Percentiles rank a stretch among this genome's conserved stretches.
phyloP scores from a whole-genome alignment of 2,888 invertebrate genomes.

The Aphodius granarius region DNA sequence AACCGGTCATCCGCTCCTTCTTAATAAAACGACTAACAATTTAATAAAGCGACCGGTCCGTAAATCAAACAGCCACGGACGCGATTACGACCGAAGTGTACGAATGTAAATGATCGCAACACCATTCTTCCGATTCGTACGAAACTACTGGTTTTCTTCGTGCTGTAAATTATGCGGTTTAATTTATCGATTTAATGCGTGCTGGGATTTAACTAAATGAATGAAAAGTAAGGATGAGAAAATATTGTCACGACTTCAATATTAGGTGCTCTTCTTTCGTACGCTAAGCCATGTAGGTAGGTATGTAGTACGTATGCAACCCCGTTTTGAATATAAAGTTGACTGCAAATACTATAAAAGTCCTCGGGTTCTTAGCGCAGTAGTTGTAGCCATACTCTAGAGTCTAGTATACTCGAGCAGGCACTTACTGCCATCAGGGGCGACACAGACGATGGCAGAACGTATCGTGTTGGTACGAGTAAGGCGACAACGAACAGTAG shows the following conservation, averaged over 20 bases:
- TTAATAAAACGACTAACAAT: background rate
- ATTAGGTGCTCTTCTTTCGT: background rate
- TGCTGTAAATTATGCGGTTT: background rate
- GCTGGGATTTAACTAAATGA: too few relatives aligned
- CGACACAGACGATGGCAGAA: background rate
- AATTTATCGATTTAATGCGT: too few relatives aligned
- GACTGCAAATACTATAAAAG: background rate
- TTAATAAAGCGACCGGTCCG: background rate
- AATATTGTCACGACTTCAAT: too few relatives aligned
- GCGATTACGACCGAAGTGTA: background rate
- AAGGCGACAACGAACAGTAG: conserved; percentile 11
- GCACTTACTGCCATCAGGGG: background rate
- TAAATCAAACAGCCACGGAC: background rate
- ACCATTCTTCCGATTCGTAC: background rate
- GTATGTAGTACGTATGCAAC: too few relatives aligned
- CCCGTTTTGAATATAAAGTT: background rate
- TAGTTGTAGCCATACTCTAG: background rate
- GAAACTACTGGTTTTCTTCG: background rate
- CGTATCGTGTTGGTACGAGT: background rate
- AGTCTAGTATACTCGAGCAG: too few relatives aligned
- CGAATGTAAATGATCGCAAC: background rate
- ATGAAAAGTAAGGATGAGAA: too few relatives aligned
- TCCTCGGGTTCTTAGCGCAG: background rate
- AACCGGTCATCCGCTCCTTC: background rate
- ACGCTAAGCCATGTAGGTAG: background rate